Conservation (phyloP, 1,140 invertebrate species). For the Streblospio benedicti region DNA sequence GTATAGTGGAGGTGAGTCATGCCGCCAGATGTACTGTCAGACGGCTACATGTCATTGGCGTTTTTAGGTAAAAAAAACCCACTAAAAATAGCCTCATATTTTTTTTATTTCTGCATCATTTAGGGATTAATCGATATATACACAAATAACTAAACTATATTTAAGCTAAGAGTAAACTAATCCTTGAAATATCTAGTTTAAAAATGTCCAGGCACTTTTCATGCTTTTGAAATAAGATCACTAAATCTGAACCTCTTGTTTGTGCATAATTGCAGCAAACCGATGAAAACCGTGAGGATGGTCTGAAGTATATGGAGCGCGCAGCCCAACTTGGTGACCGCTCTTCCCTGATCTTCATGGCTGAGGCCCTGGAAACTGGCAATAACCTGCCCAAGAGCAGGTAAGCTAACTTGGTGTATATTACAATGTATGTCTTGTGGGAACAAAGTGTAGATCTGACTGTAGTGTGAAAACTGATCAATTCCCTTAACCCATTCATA, state of each 20-base stretch:
- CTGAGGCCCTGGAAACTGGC: slow-evolving; percentile 52
- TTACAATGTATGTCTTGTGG: neutral
- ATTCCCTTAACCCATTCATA: no score
- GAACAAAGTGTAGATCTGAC: no score
- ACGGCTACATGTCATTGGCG: neutral
- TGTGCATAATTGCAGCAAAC: slow-evolving; percentile 34
- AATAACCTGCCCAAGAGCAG: slow-evolving; percentile 38
- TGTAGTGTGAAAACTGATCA: no score
- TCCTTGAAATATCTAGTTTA: no score
- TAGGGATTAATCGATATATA: no score
- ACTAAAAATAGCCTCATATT: neutral
- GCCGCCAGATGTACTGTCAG: neutral
- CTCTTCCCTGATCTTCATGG: slow-evolving; percentile 51
- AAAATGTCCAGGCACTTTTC: no score
- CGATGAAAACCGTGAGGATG: slow-evolving; percentile 41
- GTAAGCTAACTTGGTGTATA: no score
- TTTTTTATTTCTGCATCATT: no score
- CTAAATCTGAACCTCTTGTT: no score
- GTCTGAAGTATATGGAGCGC: slow-evolving; percentile 47
- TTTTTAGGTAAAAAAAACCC: neutral
- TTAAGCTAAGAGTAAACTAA: no score
- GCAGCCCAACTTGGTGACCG: slow-evolving; percentile 52
- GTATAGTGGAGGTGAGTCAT: slow-evolving; percentile 30
- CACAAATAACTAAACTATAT: no score
- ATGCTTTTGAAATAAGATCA: no score